Evolutionary conservation across 1,140 invertebrate genomes (phyloP).

Genomic region (Pseudomyrmex cubaensis): DNA sequence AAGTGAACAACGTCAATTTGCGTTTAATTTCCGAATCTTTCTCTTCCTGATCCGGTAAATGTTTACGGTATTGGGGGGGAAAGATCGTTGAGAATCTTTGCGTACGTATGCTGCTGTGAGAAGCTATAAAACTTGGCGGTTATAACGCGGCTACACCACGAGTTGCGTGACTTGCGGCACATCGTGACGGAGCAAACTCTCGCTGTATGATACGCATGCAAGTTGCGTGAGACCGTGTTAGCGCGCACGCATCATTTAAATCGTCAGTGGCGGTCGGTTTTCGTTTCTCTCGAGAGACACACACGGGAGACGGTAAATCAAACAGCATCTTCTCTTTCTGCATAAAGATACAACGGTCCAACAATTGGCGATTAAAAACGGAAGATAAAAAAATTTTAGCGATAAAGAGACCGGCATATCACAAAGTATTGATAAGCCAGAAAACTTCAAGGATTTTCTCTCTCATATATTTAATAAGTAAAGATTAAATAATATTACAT

Average conservation of each 20-base stretch:
- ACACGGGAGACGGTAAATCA: too few relatives aligned
- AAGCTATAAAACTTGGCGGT: slow-evolving; percentile 21
- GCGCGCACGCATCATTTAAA: slow-evolving; percentile 24
- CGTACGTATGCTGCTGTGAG: not conserved
- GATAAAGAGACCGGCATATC: not conserved
- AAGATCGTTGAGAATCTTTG: too few relatives aligned
- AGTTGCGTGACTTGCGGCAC: slow-evolving; percentile 40
- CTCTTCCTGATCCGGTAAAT: too few relatives aligned
- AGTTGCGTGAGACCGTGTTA: slow-evolving; percentile 29
- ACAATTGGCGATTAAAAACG: not conserved
- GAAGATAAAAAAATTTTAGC: not conserved
- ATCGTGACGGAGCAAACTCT: slow-evolving; percentile 37
- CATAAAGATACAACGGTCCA: not conserved
- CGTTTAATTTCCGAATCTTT: too few relatives aligned
- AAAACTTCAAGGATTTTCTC: not conserved
- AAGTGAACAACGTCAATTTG: too few relatives aligned
- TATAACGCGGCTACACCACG: slow-evolving; percentile 5
- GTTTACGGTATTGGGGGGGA: too few relatives aligned
- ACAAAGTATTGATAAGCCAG: not conserved
- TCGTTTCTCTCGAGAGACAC: not conserved
- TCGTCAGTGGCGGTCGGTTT: not conserved
- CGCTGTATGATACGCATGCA: slow-evolving; percentile 18
- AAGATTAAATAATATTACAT: too few relatives aligned
- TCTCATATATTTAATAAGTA: not conserved
- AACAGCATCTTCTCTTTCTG: not conserved